These are phyloP conservation scores for Dione juno DNA, from an alignment of 2,888 invertebrate genomes.

Conservation along the genomic window DNA sequence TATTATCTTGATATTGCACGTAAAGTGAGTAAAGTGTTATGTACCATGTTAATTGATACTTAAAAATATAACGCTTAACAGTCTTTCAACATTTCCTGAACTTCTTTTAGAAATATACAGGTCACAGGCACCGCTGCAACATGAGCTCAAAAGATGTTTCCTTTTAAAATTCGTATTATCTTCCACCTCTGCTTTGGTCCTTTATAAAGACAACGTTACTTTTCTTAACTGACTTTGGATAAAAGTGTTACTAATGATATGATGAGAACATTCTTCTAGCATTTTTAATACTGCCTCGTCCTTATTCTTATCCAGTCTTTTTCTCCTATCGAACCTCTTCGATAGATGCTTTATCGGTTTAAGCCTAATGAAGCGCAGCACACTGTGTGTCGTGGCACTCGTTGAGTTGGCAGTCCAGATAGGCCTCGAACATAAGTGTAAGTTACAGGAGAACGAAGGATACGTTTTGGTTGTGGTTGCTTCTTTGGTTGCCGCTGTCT, in stretches of 20 bases:
- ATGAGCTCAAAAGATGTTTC: conserved; percentile 22
- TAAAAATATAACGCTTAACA: conserved; percentile 33
- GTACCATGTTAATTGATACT: conserved; percentile 12
- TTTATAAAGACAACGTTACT: conserved; percentile 62
- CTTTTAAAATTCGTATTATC: conserved; percentile 14
- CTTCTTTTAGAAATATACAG: conserved; percentile 24
- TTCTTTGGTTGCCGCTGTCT: conserved; percentile 79
- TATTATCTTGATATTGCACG: not conserved
- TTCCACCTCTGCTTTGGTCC: conserved; percentile 61
- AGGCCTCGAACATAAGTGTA: conserved; percentile 92
- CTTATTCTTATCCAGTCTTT: conserved; percentile 77
- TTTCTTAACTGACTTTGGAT: conserved; percentile 53
- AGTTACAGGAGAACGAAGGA: conserved; percentile 89
- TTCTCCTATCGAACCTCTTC: conserved; percentile 57
- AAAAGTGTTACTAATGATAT: conserved; percentile 74
- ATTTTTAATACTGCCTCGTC: conserved; percentile 64
- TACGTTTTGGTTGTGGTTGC: conserved; percentile 87
- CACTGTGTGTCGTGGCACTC: conserved; percentile 86
- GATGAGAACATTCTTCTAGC: conserved; percentile 66
- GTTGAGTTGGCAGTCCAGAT: conserved; percentile 91
- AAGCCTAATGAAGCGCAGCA: conserved; percentile 66
- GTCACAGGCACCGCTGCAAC: conserved; percentile 25
- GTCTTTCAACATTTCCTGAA: conserved; percentile 41
- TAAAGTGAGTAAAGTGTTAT: conserved; percentile 10
- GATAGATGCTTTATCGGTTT: conserved; percentile 65